These are phyloP conservation scores for Amblyteles armatorius DNA, from an alignment of 2,888 invertebrate species.

Conservation along the genomic window DNA sequence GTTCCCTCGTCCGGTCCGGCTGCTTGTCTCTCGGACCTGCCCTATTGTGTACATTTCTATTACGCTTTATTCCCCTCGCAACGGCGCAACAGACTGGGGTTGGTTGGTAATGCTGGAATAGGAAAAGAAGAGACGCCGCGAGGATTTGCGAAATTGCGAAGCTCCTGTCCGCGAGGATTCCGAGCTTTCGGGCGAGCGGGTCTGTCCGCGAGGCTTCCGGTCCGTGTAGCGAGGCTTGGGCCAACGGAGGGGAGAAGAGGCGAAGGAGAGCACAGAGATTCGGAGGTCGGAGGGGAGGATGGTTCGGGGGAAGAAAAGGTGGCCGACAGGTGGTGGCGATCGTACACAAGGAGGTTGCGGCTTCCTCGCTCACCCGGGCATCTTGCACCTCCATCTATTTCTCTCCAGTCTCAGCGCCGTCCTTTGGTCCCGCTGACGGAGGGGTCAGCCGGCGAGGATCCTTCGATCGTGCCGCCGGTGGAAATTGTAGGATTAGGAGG, in stretches of 20 bases:
- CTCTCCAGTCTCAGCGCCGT: neutral
- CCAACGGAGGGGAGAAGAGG: neutral
- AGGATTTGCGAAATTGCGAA: constrained; percentile 54
- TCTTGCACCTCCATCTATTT: constrained; percentile 5
- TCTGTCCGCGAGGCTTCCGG: constrained; percentile 43
- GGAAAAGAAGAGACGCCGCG: constrained; percentile 39
- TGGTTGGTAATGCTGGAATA: constrained; percentile 21
- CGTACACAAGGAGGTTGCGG: constrained; percentile 16
- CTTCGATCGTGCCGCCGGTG: constrained; percentile 56
- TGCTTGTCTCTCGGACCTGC: neutral
- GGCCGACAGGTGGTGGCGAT: constrained; percentile 55
- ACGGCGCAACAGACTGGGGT: neutral
- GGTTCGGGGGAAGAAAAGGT: constrained; percentile 6
- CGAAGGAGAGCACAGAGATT: constrained; percentile 32
- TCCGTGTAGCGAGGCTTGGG: constrained; percentile 10
- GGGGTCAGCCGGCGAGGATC: constrained; percentile 51
- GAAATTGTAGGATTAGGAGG: constrained; percentile 68
- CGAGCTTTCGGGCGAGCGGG: constrained; percentile 29
- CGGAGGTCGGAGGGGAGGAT: neutral
- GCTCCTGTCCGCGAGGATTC: constrained; percentile 48
- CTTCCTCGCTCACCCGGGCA: constrained; percentile 9
- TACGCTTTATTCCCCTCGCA: constrained; percentile 14
- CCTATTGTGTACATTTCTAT: constrained; percentile 15
- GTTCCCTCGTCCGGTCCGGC: neutral
- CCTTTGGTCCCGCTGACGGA: constrained; percentile 16